Percentiles rank a stretch among this genome's conserved stretches.
These are phyloP conservation scores for Caenorhabditis parvicauda DNA, from an alignment of 2,888 invertebrate species.

Conservation along the genomic window DNA sequence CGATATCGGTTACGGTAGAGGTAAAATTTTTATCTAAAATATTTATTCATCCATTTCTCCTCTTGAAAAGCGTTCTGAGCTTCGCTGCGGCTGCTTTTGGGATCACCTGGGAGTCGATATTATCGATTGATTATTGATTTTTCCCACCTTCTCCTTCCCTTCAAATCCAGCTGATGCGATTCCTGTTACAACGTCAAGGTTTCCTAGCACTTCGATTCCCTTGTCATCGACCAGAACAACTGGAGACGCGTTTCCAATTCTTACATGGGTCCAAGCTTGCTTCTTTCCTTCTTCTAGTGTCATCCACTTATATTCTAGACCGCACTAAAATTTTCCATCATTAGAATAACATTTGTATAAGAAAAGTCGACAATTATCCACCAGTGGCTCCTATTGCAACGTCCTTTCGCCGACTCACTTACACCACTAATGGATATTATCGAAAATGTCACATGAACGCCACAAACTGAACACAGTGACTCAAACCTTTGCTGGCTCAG, in stretches of 20 bases:
- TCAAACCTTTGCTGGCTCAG: slow-evolving; percentile 24
- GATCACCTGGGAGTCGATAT: too few species aligned
- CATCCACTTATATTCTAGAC: slow-evolving; percentile 45
- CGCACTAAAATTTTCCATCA: slow-evolving; percentile 17
- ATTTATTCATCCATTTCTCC: slow-evolving; percentile 7
- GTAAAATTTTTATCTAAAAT: too few species aligned
- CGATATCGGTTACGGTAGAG: slow-evolving; percentile 46
- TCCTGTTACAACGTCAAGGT: slow-evolving; percentile 38
- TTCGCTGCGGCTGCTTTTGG: slow-evolving; percentile 17
- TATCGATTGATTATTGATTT: background rate
- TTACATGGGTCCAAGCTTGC: slow-evolving; percentile 39
- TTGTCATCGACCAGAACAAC: slow-evolving; percentile 45
- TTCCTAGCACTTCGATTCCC: slow-evolving; percentile 43
- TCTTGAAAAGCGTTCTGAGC: slow-evolving; percentile 31
- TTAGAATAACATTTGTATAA: background rate
- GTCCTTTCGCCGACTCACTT: too few species aligned
- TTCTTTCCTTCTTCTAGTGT: slow-evolving; percentile 31
- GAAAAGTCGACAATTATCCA: too few species aligned
- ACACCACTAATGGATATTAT: background rate
- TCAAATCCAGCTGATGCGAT: slow-evolving; percentile 41
- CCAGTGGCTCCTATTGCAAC: too few species aligned
- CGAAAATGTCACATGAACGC: background rate
- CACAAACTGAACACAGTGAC: too few species aligned
- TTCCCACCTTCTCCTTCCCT: slow-evolving; percentile 47
- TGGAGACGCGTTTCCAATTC: slow-evolving; percentile 41